These are phyloP conservation scores for Danio rerio DNA, from an alignment of 2,113 vertebrate genomes.

Conservation along the genomic window DNA sequence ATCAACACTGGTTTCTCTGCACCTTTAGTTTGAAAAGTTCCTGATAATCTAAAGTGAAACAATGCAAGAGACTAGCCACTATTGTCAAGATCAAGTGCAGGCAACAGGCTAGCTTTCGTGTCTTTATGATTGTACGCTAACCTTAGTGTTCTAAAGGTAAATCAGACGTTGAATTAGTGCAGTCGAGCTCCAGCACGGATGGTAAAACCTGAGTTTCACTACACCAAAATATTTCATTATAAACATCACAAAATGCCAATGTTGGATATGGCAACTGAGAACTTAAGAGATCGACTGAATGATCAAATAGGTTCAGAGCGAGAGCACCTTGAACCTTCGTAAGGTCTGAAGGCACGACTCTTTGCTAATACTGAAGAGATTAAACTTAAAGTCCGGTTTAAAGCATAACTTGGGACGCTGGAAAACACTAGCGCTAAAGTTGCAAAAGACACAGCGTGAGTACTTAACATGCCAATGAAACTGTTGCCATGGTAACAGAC, in stretches of 20 bases:
- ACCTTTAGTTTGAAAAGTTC: background rate
- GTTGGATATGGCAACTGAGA: background rate
- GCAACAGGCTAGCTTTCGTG: background rate
- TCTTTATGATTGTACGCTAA: background rate
- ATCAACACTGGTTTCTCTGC: background rate
- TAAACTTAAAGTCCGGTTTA: constrained; percentile 10
- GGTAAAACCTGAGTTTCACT: constrained; percentile 50
- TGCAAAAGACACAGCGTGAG: constrained; percentile 26
- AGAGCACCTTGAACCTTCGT: constrained; percentile 64
- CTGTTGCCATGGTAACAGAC: constrained; percentile 78
- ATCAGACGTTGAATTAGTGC: background rate
- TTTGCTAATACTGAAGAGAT: background rate
- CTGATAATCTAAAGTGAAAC: background rate
- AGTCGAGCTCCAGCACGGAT: background rate
- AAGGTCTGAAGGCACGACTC: constrained; percentile 45
- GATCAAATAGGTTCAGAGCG: background rate
- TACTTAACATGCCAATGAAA: constrained; percentile 60
- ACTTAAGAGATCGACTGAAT: background rate
- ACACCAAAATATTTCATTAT: background rate
- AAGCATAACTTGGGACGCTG: background rate
- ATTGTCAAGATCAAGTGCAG: background rate
- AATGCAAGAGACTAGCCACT: constrained; percentile 13
- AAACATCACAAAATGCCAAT: constrained; percentile 22
- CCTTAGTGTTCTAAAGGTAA: background rate
- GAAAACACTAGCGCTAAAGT: constrained; percentile 7